Percentiles rank a stretch among this genome's conserved stretches.
Conservation (phyloP, 37 sponge, comb jelly and placozoan genomes). For the Eunapius fragilis region DNA sequence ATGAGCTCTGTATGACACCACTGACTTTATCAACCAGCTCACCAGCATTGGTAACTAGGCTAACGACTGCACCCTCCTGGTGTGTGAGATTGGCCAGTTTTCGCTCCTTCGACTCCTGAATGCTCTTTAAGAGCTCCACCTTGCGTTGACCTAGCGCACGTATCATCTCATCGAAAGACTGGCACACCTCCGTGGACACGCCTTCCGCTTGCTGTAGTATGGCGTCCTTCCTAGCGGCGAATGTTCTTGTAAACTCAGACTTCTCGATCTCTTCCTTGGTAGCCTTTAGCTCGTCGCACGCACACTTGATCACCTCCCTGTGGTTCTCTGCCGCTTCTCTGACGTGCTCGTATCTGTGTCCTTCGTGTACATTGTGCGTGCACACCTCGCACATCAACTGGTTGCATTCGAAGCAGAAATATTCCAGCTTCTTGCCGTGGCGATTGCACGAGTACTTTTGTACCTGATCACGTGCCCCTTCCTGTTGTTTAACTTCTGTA, state of each 20-base stretch:
- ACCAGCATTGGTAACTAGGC: not conserved
- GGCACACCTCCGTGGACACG: not conserved
- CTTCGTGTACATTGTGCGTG: constrained; percentile 11
- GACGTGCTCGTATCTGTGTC: constrained; percentile 15
- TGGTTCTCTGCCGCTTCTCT: not conserved
- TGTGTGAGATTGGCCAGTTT: constrained; percentile 4
- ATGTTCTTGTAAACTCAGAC: not conserved
- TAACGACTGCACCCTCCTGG: constrained; percentile 8
- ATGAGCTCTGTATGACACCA: not conserved
- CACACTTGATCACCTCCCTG: not conserved
- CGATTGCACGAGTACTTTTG: not conserved
- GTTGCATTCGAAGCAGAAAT: constrained; percentile 45
- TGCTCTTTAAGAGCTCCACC: not conserved
- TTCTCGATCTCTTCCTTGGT: not conserved
- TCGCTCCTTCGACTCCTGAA: not conserved
- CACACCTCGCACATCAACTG: constrained; percentile 23
- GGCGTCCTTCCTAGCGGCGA: not conserved
- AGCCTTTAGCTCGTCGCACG: not conserved
- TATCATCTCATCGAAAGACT: not conserved
- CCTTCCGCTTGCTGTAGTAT: not conserved
- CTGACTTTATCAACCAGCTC: not conserved
- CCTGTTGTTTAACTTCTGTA: not conserved
- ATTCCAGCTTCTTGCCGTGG: not conserved
- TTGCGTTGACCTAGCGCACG: not conserved
- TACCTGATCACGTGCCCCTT: too few relatives aligned